phyloP scores from a whole-genome alignment of 2,888 invertebrate species.

The Bimastos eiseni region DNA sequence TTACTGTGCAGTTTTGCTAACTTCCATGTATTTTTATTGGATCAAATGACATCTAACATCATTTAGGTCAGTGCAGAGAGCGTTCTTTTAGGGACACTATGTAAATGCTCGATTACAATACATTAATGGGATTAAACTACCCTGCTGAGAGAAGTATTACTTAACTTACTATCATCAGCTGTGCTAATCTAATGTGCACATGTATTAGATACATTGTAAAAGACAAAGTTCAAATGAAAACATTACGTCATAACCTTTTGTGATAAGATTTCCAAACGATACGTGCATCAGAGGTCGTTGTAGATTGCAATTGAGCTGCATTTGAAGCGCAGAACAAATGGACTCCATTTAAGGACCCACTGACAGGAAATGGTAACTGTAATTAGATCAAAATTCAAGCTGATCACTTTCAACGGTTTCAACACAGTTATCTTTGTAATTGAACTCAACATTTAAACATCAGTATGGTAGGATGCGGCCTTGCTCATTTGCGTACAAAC shows the following conservation, averaged over 20 bases:
- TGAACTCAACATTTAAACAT: no score
- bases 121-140: no score
- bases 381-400: not conserved
- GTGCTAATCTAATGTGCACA: not conserved
- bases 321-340: slow-evolving; percentile 13
- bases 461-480: no score
- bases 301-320: not conserved
- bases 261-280: not conserved
- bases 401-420: not conserved
- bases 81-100: no score
- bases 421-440: no score
- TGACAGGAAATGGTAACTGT: slow-evolving; percentile 6
- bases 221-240: not conserved
- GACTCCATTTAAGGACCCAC: not conserved
- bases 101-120: no score
- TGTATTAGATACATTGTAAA: not conserved
- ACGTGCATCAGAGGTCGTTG: not conserved
- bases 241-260: not conserved
- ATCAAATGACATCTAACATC: no score
- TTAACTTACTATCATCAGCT: not conserved
- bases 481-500: no score
- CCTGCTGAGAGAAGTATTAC: not conserved
- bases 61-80: no score
- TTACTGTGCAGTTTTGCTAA: no score
- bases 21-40: no score